Base-by-base conservation (phyloP, 2,113 vertebrate species). In the Tyrannus savana region DNA sequence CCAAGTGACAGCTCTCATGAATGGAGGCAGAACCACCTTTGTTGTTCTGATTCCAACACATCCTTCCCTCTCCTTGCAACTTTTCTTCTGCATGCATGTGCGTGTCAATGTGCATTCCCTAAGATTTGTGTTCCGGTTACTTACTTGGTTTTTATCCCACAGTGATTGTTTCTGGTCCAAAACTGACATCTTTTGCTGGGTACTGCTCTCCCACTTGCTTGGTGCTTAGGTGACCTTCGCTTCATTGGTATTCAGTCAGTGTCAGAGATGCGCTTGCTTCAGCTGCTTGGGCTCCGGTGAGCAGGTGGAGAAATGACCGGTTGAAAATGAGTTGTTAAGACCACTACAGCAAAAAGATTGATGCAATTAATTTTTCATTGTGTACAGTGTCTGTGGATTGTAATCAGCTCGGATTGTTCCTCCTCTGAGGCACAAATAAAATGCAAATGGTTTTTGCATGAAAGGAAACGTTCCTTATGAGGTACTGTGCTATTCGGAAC, bases 341-440 rank as follows among this genome's bases (percentile, higher is more conserved):
- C 97, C 88, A 96, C 97, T 97, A 98, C 97, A 98, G 97, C 96
- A 97, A 98, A 98, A 98, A 98, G 98, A 98, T 97, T 98, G 98
- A 98, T 97, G 97, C 96, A 98, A 99, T 98, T 99, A 98, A 98
- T 98, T 98, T 98, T 98, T 98, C 98, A 98, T 98, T 98, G 98
- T 52, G 19, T 96, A 96, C 96, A 96, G 94, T 95, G 97, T 97
- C 98, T 97, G 95, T 27, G 68, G 98, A 98, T 97, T 98, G 97
- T 98, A 98, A 98, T 98, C 97, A 98, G 97, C 97, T 97, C 89
- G 90, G 97, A 98, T 98, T 98, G 97, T 97, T 96, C 97, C 86
- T 97, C 95, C 93, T 97, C 75, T 87, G 97, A 97, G 97, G 94
- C 95, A 97, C 96, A 98, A 98, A 98, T 97, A 97, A 98, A 98